phyloP scores from a whole-genome alignment of 2,113 vertebrate genomes.

The Megalops atlanticus region DNA sequence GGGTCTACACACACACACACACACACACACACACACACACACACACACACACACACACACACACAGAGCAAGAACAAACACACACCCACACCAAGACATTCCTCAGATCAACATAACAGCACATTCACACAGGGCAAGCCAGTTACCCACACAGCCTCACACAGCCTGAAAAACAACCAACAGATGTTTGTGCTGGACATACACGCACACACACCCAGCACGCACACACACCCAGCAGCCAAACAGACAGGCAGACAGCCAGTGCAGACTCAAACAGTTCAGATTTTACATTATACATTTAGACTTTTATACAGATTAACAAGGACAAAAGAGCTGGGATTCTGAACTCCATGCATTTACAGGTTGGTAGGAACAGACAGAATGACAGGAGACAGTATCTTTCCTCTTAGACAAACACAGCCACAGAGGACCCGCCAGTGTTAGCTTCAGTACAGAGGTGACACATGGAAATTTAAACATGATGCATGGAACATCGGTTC shows the following conservation, averaged over 20 bases:
- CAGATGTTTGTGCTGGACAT: no score
- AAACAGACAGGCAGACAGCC: background rate
- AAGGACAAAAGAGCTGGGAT: background rate
- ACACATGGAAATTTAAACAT: no score
- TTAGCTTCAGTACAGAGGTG: background rate
- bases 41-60: slow-evolving; percentile 15
- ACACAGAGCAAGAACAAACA: slow-evolving; percentile 39
- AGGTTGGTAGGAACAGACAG: background rate
- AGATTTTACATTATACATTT: background rate
- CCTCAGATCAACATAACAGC: slow-evolving; percentile 7
- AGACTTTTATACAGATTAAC: background rate
- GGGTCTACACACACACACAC: slow-evolving; percentile 1
- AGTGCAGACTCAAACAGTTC: background rate
- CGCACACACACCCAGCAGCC: no score
- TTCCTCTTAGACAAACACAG: background rate
- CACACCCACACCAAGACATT: slow-evolving; percentile 39
- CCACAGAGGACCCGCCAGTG: background rate
- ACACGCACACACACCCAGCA: no score
- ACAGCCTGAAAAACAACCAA: no score
- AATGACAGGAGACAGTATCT: no score
- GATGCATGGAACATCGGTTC: no score
- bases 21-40: slow-evolving; percentile 8
- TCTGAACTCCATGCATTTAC: background rate
- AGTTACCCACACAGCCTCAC: background rate
- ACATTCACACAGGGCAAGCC: background rate